phyloP scores from a whole-genome alignment of 2,797 vertebrate species.

The Artibeus jamaicensis region DNA sequence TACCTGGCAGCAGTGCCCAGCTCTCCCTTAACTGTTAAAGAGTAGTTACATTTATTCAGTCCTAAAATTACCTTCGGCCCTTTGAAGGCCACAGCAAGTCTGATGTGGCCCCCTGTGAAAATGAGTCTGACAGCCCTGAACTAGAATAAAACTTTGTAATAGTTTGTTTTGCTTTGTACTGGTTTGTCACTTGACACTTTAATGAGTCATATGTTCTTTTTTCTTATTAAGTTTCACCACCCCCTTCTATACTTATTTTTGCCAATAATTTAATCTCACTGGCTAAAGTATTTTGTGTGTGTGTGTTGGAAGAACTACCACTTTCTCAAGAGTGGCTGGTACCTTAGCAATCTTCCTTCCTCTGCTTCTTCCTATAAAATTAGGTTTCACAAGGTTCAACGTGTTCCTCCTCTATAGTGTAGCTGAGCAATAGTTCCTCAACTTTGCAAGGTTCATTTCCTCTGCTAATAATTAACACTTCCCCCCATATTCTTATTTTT shows the following conservation, averaged over 20 bases:
- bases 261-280: background rate
- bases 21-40: too few species aligned
- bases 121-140: too few species aligned
- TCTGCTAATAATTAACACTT: background rate
- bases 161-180: constrained; percentile 9
- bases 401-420: background rate
- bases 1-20: too few species aligned
- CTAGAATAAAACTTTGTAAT: background rate
- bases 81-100: too few species aligned
- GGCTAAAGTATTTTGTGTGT: background rate
- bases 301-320: constrained; percentile 5
- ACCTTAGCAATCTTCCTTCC: constrained; percentile 32
- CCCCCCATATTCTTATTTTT: background rate
- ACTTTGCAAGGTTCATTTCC: constrained; percentile 12
- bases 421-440: background rate
- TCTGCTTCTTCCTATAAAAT: constrained; percentile 36
- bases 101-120: too few species aligned
- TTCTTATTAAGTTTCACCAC: background rate
- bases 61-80: too few species aligned
- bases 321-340: constrained; percentile 44
- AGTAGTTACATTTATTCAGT: too few species aligned
- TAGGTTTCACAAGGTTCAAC: constrained; percentile 43
- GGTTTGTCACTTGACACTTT: background rate
- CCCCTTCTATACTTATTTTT: background rate
- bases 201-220: background rate